These are phyloP conservation scores for Parazoanthus atlanticus DNA, from an alignment of 92 coral and sea anemone species.

Conservation along the genomic window DNA sequence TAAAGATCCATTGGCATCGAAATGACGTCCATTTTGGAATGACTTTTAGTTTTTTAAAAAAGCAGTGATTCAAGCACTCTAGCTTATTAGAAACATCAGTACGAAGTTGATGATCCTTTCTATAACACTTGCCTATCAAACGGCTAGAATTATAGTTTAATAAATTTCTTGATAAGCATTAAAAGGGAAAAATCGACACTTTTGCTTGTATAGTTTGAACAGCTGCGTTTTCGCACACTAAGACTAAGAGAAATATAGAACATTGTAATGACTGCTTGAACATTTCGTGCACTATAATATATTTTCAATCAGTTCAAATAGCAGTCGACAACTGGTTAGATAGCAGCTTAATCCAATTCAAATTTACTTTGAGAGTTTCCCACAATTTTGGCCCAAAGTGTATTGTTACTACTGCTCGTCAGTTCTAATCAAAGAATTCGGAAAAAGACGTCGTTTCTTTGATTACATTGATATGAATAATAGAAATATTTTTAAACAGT, in stretches of 20 bases:
- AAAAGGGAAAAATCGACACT: background rate
- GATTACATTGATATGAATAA: background rate
- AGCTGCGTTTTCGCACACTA: conserved; percentile 1
- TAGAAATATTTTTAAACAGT: no score
- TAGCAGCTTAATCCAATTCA: conserved; percentile 11
- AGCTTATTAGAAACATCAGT: no score
- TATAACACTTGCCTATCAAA: no score
- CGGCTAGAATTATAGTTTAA: background rate
- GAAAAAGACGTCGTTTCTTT: background rate
- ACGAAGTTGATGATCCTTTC: background rate
- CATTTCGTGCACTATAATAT: background rate
- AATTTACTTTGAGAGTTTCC: background rate
- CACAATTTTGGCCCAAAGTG: background rate
- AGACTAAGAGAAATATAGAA: background rate
- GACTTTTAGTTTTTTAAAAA: no score
- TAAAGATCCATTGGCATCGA: no score
- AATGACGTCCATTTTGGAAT: no score
- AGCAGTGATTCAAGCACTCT: background rate
- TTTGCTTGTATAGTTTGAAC: background rate
- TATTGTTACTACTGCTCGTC: background rate
- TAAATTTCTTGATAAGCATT: no score
- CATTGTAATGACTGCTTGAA: background rate
- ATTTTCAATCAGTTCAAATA: background rate
- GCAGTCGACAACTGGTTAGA: background rate
- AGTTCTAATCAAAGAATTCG: conserved; percentile 1